phyloP scores from a whole-genome alignment of 2,797 vertebrate species.

The Trachurus trachurus region DNA sequence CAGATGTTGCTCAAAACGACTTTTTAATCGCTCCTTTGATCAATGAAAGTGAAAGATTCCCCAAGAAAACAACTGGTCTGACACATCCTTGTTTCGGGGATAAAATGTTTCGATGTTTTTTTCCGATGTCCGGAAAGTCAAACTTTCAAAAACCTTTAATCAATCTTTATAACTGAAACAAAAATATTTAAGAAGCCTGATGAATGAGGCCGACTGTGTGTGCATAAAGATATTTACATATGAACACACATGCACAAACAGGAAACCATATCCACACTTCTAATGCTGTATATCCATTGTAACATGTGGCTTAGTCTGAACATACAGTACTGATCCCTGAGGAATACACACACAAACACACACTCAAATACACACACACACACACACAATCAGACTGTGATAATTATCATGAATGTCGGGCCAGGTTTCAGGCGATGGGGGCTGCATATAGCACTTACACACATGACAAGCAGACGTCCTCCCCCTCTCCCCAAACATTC shows the following conservation, averaged over 20 bases:
- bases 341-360: slow-evolving; percentile 39
- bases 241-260: slow-evolving; percentile 44
- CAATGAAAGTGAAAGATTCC: background rate
- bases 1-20: background rate
- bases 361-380: slow-evolving; percentile 29
- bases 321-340: slow-evolving; percentile 29
- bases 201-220: slow-evolving; percentile 7
- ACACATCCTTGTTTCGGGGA: background rate
- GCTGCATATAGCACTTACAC: slow-evolving; percentile 56
- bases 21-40: background rate
- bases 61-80: background rate
- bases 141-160: background rate
- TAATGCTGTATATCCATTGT: slow-evolving; percentile 25
- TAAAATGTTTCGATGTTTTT: background rate
- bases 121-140: background rate
- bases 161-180: background rate
- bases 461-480: slow-evolving; percentile 72
- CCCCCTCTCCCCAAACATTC: slow-evolving; percentile 68
- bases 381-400: slow-evolving; percentile 64
- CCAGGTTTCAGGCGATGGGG: slow-evolving; percentile 55
- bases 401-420: slow-evolving; percentile 65
- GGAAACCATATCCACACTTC: slow-evolving; percentile 30
- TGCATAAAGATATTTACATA: slow-evolving; percentile 30
- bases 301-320: slow-evolving; percentile 53
- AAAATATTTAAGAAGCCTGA: slow-evolving; percentile 23